Base-by-base conservation (phyloP, 2,888 invertebrate species). In the Microplitis manilae region DNA sequence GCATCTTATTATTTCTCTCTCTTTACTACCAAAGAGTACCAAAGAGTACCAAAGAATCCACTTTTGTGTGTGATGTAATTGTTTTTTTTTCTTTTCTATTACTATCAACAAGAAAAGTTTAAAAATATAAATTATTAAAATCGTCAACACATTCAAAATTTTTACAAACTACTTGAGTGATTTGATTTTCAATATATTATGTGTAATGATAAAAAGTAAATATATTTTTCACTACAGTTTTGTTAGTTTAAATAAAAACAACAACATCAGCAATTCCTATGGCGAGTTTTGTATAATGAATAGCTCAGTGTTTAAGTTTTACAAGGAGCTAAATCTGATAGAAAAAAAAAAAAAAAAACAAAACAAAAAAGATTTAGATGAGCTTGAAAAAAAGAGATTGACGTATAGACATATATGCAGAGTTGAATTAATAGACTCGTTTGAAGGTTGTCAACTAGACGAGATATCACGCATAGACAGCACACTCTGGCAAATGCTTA, bases 1-100 rank as follows among this genome's bases (percentile, higher is more conserved):
- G 84, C 82, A 85, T 87, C 87, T 87, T 85, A 85, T 87, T 85
- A 85, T 83, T 87, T 82, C 84, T 84, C 86, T 83, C 86, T 84
- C 85, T 83, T 85, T 85, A 82, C 82, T 78, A 75, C 80, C 76
- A 73, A 79, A 80, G 80, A 81, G n/a, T n/a, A n/a, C n/a, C n/a
- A n/a, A n/a, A n/a, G n/a, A n/a, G n/a, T 78, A 75, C 80, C 76
- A 73, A 79, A 80, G 80, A 81, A 30, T 30, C 2, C 30, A 30
- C 30, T 30, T 30, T 2, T 30, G 30, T 30, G 30, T 30, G 4
- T 30, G 1, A 20, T 20, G 30, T 30, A 30, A 30, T 30, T 30
- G 30, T 30, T 30, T 30, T 30, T 20, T 20, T 20, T 20, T 30
- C 2, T 30, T 30, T 30, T 30, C 2, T 30, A 30, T 30, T 30